These are phyloP conservation scores for Lasius platythorax DNA, from an alignment of 2,888 invertebrate species.

Conservation along the genomic window DNA sequence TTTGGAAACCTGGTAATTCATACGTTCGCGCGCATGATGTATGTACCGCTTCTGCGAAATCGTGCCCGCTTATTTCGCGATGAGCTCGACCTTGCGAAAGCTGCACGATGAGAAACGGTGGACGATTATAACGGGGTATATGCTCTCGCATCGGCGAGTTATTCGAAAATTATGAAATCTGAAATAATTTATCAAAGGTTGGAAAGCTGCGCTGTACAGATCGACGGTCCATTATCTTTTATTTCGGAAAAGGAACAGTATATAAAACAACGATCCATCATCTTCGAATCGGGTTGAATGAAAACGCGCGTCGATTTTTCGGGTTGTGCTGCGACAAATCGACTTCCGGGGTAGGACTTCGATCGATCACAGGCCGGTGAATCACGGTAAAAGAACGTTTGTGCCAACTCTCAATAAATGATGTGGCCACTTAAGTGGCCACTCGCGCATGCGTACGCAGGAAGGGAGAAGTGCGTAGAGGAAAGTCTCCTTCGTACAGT, in stretches of 20 bases:
- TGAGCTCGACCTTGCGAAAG: slow-evolving; percentile 21
- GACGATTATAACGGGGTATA: slow-evolving; percentile 3
- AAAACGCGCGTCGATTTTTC: background rate
- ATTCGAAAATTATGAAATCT: background rate
- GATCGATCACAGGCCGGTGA: background rate
- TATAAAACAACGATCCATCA: background rate
- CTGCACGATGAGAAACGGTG: slow-evolving; percentile 5
- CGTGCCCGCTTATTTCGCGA: slow-evolving; percentile 43
- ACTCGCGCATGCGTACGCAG: background rate
- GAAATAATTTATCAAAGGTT: background rate
- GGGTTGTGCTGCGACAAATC: background rate
- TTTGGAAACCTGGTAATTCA: slow-evolving; percentile 44
- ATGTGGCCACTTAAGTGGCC: background rate
- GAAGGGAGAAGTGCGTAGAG: slow-evolving; percentile 30
- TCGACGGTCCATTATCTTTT: background rate
- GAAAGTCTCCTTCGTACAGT: slow-evolving; percentile 16
- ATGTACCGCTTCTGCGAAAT: slow-evolving; percentile 44
- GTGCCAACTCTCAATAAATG: background rate
- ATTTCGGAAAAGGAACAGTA: background rate
- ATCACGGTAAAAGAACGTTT: background rate
- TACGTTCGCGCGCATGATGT: slow-evolving; percentile 35
- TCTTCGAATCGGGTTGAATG: background rate
- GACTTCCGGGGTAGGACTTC: background rate
- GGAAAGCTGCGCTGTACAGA: background rate
- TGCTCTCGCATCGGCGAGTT: background rate